Evolutionary conservation across 35 echinoderm and acorn worm species (phyloP).

Genomic region (Anneissia japonica): DNA sequence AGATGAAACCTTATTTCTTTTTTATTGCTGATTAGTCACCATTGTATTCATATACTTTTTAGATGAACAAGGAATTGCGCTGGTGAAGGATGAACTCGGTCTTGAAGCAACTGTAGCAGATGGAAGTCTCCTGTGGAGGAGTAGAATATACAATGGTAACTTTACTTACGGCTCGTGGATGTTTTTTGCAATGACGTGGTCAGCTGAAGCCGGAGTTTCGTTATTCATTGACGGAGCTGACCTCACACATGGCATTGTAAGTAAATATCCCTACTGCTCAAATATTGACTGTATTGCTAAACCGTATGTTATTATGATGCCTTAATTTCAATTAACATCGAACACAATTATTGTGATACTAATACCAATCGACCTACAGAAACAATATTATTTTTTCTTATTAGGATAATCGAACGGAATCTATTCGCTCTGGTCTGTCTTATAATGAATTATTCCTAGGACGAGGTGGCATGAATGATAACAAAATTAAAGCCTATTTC

Average conservation of each 20-base stretch:
- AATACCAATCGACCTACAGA: too few species aligned
- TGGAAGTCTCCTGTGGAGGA: constrained; percentile 46
- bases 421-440: neutral
- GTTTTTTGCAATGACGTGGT: constrained; percentile 63
- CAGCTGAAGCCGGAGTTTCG: constrained; percentile 8
- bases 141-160: constrained; percentile 20
- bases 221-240: constrained; percentile 45
- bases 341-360: too few species aligned
- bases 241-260: constrained; percentile 20
- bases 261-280: too few species aligned
- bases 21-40: neutral
- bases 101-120: constrained; percentile 58
- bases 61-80: constrained; percentile 65
- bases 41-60: neutral
- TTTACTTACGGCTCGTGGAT: constrained; percentile 72
- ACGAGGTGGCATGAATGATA: neutral
- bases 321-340: too few species aligned
- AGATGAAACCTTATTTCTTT: too few species aligned
- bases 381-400: neutral
- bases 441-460: constrained; percentile 49
- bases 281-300: too few species aligned
- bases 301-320: too few species aligned
- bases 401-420: constrained; percentile 4
- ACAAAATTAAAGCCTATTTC: constrained; percentile 31
- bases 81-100: constrained; percentile 27